Percentiles rank a stretch among this genome's conserved stretches.
Conservation (phyloP, 2,113 vertebrate species). For the Grammatotria lemairii region DNA sequence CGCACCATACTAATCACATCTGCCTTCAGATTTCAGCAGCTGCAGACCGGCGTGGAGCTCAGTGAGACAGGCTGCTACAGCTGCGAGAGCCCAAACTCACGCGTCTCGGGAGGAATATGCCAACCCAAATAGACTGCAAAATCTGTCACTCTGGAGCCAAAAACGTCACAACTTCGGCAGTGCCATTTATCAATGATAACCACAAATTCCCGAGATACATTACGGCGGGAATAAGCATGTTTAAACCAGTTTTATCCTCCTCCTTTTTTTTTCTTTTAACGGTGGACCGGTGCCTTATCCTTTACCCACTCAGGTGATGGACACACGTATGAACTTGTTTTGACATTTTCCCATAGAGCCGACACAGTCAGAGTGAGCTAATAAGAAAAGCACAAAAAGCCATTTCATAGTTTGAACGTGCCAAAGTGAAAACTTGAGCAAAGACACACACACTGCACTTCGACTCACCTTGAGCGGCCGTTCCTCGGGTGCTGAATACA, state of each 20-base stretch:
- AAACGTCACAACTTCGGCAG: not conserved
- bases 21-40: not conserved
- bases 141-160: not conserved
- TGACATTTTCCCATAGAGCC: not conserved
- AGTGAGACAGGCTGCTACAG: not conserved
- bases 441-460: constrained; percentile 68
- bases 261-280: not conserved
- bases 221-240: not conserved
- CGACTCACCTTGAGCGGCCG: constrained; percentile 97
- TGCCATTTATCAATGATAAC: not conserved
- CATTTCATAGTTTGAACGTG: not conserved
- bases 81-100: not conserved
- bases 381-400: not conserved
- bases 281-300: not conserved
- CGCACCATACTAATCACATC: constrained; percentile 13
- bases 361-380: not conserved
- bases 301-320: not conserved
- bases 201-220: not conserved
- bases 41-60: not conserved
- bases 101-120: not conserved
- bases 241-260: not conserved
- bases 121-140: not conserved
- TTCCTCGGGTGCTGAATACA: constrained; percentile 93
- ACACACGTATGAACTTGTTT: constrained; percentile 36
- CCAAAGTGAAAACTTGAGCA: constrained; percentile 20